Evolutionary conservation across 2,888 invertebrate species (phyloP).

Genomic region (Chloromyia formosa): DNA sequence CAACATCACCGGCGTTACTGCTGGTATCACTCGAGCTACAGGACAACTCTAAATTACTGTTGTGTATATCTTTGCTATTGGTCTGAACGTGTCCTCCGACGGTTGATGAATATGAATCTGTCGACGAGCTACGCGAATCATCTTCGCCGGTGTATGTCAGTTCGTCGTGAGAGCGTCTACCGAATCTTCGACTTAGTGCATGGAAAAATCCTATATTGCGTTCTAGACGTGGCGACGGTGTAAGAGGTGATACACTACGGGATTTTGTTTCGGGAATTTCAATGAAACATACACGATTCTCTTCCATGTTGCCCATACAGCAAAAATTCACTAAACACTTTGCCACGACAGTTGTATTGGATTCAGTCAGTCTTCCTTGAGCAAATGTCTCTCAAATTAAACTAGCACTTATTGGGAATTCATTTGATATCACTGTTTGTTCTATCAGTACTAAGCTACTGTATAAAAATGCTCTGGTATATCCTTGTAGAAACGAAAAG

Average conservation of each 20-base stretch:
- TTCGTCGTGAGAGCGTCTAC: conserved; percentile 67
- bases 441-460: not conserved
- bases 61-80: conserved; percentile 48
- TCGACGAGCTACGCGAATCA: conserved; percentile 65
- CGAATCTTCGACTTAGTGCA: conserved; percentile 72
- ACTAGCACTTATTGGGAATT: not conserved
- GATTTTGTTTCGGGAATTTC: conserved; percentile 52
- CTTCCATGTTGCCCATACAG: conserved; percentile 59
- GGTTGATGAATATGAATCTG: conserved; percentile 59
- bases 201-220: conserved; percentile 74
- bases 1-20: conserved; percentile 68
- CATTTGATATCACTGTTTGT: not conserved
- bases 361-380: not conserved
- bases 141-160: conserved; percentile 63
- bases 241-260: conserved; percentile 63
- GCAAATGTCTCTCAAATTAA: not conserved
- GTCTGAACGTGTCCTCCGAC: conserved; percentile 50
- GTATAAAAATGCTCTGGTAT: conserved; percentile 8
- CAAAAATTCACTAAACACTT: not conserved
- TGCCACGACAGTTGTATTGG: not conserved
- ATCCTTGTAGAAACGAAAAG: not conserved
- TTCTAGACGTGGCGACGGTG: conserved; percentile 68
- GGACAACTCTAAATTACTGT: conserved; percentile 57
- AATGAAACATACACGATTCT: conserved; percentile 53
- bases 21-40: conserved; percentile 70